These are phyloP conservation scores for Eilema caniola DNA, from an alignment of 2,888 invertebrate species.

Conservation along the genomic window DNA sequence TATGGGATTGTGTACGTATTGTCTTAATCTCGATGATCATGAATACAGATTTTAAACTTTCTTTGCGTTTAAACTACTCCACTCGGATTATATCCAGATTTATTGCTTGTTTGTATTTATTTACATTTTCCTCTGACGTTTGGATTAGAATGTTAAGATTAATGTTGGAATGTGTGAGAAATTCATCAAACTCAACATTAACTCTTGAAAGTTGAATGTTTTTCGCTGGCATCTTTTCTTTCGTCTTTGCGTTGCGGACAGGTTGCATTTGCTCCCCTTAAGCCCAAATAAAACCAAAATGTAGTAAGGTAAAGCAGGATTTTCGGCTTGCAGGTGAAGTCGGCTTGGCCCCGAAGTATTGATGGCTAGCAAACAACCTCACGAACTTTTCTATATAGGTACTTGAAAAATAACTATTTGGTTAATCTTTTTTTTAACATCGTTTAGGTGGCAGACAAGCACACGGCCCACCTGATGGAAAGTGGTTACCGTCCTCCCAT, in stretches of 20 bases:
- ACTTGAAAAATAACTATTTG: too few species aligned
- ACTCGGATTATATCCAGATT: background rate
- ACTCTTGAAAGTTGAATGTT: background rate
- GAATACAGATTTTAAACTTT: constrained; percentile 8
- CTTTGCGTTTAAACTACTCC: background rate
- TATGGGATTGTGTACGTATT: constrained; percentile 37
- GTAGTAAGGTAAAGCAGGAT: too few species aligned
- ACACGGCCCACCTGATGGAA: too few species aligned
- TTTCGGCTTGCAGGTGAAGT: background rate
- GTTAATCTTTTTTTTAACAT: too few species aligned
- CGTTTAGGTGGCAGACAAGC: too few species aligned
- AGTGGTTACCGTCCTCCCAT: too few species aligned
- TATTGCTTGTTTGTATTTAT: background rate
- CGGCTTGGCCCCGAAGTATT: too few species aligned
- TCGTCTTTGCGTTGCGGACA: background rate
- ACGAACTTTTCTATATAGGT: too few species aligned
- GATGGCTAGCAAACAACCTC: too few species aligned
- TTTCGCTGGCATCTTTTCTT: background rate
- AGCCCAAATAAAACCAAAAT: too few species aligned
- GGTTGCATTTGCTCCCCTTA: background rate
- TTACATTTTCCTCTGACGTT: background rate
- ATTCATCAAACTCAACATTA: background rate
- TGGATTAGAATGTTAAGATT: background rate
- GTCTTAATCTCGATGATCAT: constrained; percentile 37
- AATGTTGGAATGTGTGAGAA: background rate